Evolutionary conservation across 2,888 invertebrate species (phyloP).

Genomic region (Allolobophora icterica): DNA sequence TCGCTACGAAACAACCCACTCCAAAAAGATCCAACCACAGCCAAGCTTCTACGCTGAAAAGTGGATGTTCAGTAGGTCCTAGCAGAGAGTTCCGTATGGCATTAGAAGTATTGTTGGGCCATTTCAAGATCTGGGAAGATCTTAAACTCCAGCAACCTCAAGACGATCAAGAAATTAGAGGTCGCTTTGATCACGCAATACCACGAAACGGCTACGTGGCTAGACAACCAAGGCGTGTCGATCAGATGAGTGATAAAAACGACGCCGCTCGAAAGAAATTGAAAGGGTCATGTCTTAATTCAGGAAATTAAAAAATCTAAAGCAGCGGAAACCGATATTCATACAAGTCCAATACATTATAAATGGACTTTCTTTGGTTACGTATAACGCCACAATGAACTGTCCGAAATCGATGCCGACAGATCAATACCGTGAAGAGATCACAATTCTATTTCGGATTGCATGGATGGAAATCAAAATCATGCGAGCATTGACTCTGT

Average conservation of each 20-base stretch:
- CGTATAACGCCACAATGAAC: background rate
- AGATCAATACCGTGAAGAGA: background rate
- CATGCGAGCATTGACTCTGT: background rate
- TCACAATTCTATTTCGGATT: background rate
- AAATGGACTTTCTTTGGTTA: background rate
- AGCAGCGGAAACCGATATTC: background rate
- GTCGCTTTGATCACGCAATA: background rate
- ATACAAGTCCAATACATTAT: background rate
- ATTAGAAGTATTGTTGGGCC: background rate
- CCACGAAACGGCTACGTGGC: background rate
- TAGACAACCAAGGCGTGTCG: background rate
- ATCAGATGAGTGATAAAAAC: background rate
- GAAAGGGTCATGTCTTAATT: background rate
- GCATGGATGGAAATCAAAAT: background rate
- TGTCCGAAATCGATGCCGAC: background rate
- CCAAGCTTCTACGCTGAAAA: background rate
- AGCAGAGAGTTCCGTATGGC: background rate
- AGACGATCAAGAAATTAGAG: background rate
- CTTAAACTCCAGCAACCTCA: background rate
- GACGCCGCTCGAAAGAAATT: background rate
- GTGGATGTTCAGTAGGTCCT: background rate
- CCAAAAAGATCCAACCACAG: background rate
- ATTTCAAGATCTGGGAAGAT: background rate
- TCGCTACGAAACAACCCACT: no score
- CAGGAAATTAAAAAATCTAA: slow-evolving; percentile 11